Conservation (phyloP, 2,888 invertebrate species). For the Iselma pallidipennis region DNA sequence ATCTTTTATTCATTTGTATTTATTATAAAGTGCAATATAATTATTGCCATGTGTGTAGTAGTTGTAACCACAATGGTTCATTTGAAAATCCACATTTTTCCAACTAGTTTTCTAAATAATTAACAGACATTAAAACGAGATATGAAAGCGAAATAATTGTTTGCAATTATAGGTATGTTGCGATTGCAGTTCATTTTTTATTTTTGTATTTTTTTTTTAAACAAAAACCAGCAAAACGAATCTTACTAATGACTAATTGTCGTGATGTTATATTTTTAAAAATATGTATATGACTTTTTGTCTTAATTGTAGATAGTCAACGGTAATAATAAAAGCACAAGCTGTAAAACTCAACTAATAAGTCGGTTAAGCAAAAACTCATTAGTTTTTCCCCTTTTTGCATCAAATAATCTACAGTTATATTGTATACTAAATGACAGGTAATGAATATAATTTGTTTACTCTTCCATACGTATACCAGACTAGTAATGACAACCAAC, state of each 20-base stretch:
- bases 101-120: background rate
- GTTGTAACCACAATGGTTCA: background rate
- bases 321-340: no score
- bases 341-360: no score
- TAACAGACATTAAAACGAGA: background rate
- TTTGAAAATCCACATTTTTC: background rate
- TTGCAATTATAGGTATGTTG: background rate
- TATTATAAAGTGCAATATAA: background rate
- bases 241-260: background rate
- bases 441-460: conserved; percentile 6
- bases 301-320: no score
- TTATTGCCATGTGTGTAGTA: background rate
- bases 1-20: no score
- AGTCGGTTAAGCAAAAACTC: no score
- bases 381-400: background rate
- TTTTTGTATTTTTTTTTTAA: no score
- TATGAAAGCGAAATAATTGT: background rate
- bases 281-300: no score
- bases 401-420: background rate
- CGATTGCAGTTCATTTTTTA: background rate
- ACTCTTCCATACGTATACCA: background rate
- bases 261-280: background rate
- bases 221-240: no score
- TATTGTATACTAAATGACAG: background rate
- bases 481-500: conserved; percentile 16